A percentile compares a stretch with the other conserved stretches of the same genome.
phyloP scores from a whole-genome alignment of 92 coral and sea anemone genomes.

The Ricordea florida region DNA sequence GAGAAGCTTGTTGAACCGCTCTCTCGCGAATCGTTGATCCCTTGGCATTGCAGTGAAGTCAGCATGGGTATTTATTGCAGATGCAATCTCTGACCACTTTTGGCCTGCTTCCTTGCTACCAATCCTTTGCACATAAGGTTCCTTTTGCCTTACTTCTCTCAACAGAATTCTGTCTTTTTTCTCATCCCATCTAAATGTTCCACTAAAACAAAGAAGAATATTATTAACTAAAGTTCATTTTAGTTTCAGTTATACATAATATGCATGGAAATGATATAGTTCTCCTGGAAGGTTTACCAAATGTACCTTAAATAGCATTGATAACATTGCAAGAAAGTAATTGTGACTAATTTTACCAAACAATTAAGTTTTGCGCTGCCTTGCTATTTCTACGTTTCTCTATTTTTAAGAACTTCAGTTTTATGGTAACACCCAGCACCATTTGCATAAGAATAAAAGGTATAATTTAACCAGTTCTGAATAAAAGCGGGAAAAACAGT shows the following conservation, averaged over 20 bases:
- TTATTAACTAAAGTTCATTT: background rate
- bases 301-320: background rate
- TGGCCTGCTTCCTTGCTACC: constrained; percentile 41
- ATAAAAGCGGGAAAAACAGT: background rate
- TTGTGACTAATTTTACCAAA: background rate
- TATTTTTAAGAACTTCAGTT: background rate
- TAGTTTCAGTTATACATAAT: background rate
- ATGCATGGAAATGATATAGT: background rate
- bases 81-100: constrained; percentile 18
- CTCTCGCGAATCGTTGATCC: constrained; percentile 22
- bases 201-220: background rate
- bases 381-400: background rate
- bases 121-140: constrained; percentile 4
- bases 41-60: constrained; percentile 7
- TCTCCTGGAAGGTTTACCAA: background rate
- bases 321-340: background rate
- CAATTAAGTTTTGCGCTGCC: background rate
- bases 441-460: background rate
- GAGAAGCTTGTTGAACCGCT: constrained; percentile 26
- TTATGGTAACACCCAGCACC: background rate
- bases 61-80: background rate
- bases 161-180: constrained; percentile 24
- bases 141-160: constrained; percentile 24
- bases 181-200: constrained; percentile 37
- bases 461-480: background rate